Percentiles rank a stretch among this genome's conserved stretches.
Conservation (phyloP, 1,140 invertebrate genomes). For the Augochlora pura region DNA sequence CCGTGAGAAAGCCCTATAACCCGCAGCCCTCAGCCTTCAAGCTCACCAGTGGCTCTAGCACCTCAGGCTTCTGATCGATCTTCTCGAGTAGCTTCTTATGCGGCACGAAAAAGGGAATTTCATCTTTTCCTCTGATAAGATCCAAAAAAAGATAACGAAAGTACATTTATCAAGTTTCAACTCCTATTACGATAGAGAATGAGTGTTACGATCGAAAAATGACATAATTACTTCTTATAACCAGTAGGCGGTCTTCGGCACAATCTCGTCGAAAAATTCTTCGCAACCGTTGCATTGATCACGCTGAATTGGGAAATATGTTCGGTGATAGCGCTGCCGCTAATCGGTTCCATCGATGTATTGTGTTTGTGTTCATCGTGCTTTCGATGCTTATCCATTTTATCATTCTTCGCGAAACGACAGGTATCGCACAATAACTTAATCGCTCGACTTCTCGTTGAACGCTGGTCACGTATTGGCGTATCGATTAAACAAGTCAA, state of each 20-base stretch:
- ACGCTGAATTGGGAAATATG: not conserved
- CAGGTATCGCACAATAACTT: not conserved
- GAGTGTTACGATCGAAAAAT: too few relatives aligned
- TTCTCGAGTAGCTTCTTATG: slow-evolving; percentile 82
- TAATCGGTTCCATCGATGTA: not conserved
- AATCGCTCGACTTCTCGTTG: not conserved
- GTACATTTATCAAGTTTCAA: not conserved
- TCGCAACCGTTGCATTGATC: too few relatives aligned
- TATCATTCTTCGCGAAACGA: not conserved
- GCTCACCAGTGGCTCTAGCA: slow-evolving; percentile 81
- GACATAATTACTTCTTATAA: slow-evolving; percentile 19
- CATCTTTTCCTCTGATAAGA: slow-evolving; percentile 46
- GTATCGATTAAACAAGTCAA: slow-evolving; percentile 40
- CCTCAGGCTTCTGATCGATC: slow-evolving; percentile 79
- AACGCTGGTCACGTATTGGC: not conserved
- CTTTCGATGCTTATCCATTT: slow-evolving; percentile 1
- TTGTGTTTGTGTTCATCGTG: not conserved
- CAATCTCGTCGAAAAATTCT: not conserved
- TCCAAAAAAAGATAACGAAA: not conserved
- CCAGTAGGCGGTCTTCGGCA: slow-evolving; percentile 13
- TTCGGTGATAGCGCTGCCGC: not conserved
- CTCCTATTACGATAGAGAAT: too few relatives aligned
- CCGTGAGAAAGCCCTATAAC: not conserved
- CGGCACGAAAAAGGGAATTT: slow-evolving; percentile 82
- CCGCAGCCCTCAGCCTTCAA: too few relatives aligned